Base-by-base conservation (phyloP, 2,113 vertebrate genomes). In the Oncorhynchus tshawytscha region DNA sequence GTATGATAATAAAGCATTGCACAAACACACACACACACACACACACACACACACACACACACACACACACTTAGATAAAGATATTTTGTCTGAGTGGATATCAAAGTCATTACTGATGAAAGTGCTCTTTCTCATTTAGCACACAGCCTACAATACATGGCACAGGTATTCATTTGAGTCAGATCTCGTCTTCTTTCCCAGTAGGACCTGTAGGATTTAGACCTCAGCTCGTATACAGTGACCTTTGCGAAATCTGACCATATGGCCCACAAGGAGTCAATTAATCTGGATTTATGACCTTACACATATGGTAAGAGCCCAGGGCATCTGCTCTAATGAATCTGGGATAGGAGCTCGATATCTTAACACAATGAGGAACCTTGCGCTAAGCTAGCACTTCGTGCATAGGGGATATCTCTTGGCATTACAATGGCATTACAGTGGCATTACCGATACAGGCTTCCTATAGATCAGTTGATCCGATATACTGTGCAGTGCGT, bases 211-310 rank as follows among this genome's bases (percentile, higher is more conserved):
- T 71, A 76, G 65, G 65, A 81, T 80, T 74, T 48, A 71, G 66
- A 74, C 82, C 74, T 73, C 31, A 16, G 77, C 39, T 70, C 18
- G n/a, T 24, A 45, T 70, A 20, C 13, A 67, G 65, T 29, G 74
- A 70, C 48, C 65, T 71, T 66, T 45, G 81, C 81, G 86, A 84
- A 90, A 90, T 91, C 79, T 80, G 80, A 87, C 73, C 92, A 94
- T 92, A 93, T 91, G 90, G 92, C 82, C 75, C 51, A 84, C 84
- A 84, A 85, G 84, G 75, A 85, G 84, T 67, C 9, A 75, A 82
- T 78, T 90, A 91, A 93, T 81, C 88, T 91, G 90, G 86, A 91
- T 94, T 91, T 91, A 84, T 86, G 81, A 85, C 81, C 85, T 87
- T 71, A 64, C 80, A 82, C 86, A 89, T 82, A 78, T 76, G 82